Base-by-base conservation (phyloP, 2,797 vertebrate species). In the Ambastaia sidthimunki region DNA sequence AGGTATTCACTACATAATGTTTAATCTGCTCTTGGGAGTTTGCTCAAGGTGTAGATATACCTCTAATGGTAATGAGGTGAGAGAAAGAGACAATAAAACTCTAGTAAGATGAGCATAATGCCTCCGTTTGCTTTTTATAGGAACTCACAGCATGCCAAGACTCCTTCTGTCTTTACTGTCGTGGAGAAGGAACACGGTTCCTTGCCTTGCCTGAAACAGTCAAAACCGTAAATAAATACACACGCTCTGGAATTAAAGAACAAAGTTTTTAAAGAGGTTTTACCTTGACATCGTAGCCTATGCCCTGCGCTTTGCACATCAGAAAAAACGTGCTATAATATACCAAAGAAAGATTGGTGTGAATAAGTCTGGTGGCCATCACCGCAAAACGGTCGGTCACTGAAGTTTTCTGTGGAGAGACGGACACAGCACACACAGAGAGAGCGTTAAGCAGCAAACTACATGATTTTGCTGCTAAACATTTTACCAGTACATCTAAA, bases 121-220 rank as follows among this genome's bases (percentile, higher is more conserved):
- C 25, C 1, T 65, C 25, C 44, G 62, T 6, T 13, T 44, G 41
- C 55, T 59, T 59, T 48, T 44, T 80, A 47, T 84, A 55, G 23
- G 68, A 86, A 97, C 96, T 96, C 83, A 96, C 97, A 97, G n/a
- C 93, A 98, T 95, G 82, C 96, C 96, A 80, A 98, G 48, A 5
- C 83, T 92, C 85, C 91, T 74, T 82, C 92, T 91, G 48, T 94
- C 91, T 80, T 86, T 44, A 7, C 41, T 44, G 89, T 98, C 96
- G 44, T 95, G 95, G 55, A 96, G 73, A 21, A 93, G 48, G 63
- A 97, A 96, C 79, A 96, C 23, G 0, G 95, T 96, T 74, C 96
- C 96, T 88, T 95, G 87, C 80, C 92, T 96, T 44, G 87, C 93
- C 96, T 98, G 90, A 74, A 91, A 90, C 47, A 86, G 47, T 69